Percentiles rank a stretch among this genome's conserved stretches.
phyloP scores from a whole-genome alignment of 2,888 invertebrate genomes.

The Piscicola geometra region DNA sequence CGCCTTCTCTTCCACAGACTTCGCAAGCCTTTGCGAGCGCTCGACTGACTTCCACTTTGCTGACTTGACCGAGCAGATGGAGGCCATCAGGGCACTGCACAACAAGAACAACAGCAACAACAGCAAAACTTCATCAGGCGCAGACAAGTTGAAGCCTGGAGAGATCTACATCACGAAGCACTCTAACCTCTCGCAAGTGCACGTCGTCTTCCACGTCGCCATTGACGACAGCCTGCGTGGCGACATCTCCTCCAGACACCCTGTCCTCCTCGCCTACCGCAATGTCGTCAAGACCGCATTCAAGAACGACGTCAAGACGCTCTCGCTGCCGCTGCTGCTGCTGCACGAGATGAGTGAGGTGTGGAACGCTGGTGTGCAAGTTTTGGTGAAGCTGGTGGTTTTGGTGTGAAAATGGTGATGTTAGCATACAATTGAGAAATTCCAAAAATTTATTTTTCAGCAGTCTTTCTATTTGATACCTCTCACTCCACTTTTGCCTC shows the following conservation, averaged over 20 bases:
- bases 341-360: slow-evolving; percentile 91
- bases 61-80: slow-evolving; percentile 77
- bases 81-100: slow-evolving; percentile 56
- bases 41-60: slow-evolving; percentile 94
- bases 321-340: slow-evolving; percentile 86
- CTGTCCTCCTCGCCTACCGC: slow-evolving; percentile 87
- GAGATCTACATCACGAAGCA: slow-evolving; percentile 62
- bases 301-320: slow-evolving; percentile 82
- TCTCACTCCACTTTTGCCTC: too few relatives aligned
- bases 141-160: slow-evolving; percentile 43
- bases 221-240: slow-evolving; percentile 70
- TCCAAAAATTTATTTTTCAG: too few relatives aligned
- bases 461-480: too few relatives aligned
- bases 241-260: slow-evolving; percentile 92
- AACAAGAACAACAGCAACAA: slow-evolving; percentile 30
- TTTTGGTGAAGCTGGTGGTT: too few relatives aligned
- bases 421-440: too few relatives aligned
- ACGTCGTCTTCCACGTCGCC: slow-evolving; percentile 91
- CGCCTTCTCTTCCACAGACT: slow-evolving; percentile 58
- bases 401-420: too few relatives aligned
- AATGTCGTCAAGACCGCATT: slow-evolving; percentile 93
- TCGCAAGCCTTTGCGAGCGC: slow-evolving; percentile 68
- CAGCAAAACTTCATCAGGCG: not conserved
- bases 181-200: slow-evolving; percentile 87
- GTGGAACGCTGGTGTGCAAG: too few relatives aligned